Percentiles rank a stretch among this genome's conserved stretches.
Conservation (phyloP, 2,113 vertebrate genomes). For the Nothocercus julius region DNA sequence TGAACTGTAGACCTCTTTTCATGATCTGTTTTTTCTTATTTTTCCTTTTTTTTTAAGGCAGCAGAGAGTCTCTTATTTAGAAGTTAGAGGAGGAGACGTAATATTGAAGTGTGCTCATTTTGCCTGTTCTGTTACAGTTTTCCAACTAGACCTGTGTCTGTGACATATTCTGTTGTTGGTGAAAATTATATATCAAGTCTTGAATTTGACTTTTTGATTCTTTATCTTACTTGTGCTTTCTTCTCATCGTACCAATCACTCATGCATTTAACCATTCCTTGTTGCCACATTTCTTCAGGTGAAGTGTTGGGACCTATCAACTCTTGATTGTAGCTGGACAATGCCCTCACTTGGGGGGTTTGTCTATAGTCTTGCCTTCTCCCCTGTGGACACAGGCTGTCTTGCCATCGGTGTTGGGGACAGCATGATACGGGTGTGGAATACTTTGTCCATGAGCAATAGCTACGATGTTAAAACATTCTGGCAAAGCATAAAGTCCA, state of each 20-base stretch:
- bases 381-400: conserved; percentile 86
- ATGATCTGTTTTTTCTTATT: neutral
- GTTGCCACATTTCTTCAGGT: conserved; percentile 76
- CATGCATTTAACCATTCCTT: neutral
- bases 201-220: neutral
- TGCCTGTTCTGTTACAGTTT: neutral
- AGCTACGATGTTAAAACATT: conserved; percentile 87
- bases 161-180: neutral
- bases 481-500: conserved; percentile 97
- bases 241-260: neutral
- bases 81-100: neutral
- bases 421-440: conserved; percentile 95
- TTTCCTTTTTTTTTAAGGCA: neutral
- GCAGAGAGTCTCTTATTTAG: neutral
- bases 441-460: conserved; percentile 87
- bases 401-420: conserved; percentile 93
- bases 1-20: neutral
- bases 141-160: neutral
- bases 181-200: neutral
- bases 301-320: conserved; percentile 92
- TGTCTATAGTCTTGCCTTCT: conserved; percentile 90
- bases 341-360: conserved; percentile 93
- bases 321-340: conserved; percentile 91
- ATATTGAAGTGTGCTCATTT: neutral
- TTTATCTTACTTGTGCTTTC: neutral